A percentile compares a stretch with the other conserved stretches of the same genome.
Conservation (phyloP, 2,888 invertebrate species). For the Perizoma affinitatum region DNA sequence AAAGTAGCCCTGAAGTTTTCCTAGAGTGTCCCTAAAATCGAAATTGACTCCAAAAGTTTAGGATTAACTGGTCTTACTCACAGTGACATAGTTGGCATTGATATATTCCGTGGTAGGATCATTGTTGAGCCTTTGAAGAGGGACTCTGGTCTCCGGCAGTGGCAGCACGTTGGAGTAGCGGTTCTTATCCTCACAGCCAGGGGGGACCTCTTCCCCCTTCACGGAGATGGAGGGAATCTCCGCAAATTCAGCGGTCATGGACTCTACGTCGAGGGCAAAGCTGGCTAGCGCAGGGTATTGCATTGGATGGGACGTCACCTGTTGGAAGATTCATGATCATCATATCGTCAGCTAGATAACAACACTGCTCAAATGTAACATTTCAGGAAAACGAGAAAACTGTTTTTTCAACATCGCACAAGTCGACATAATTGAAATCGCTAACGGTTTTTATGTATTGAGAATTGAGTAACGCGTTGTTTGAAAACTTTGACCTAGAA, state of each 20-base stretch:
- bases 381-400: too few species aligned
- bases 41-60: background rate
- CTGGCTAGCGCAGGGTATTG: slow-evolving; percentile 91
- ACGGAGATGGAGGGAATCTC: slow-evolving; percentile 92
- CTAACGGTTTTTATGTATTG: too few species aligned
- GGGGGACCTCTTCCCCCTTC: slow-evolving; percentile 91
- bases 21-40: too few species aligned
- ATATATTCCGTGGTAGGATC: slow-evolving; percentile 94
- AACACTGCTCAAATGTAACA: too few species aligned
- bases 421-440: too few species aligned
- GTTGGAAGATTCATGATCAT: background rate
- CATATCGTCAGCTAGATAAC: too few species aligned
- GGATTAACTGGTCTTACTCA: slow-evolving; percentile 71
- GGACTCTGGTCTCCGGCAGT: slow-evolving; percentile 94
- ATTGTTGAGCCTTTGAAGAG: slow-evolving; percentile 87
- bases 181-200: slow-evolving; percentile 95
- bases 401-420: too few species aligned
- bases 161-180: slow-evolving; percentile 97
- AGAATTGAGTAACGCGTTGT: too few species aligned
- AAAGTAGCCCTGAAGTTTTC: too few species aligned
- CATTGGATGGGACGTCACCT: slow-evolving; percentile 88
- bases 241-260: slow-evolving; percentile 91
- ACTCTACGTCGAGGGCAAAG: slow-evolving; percentile 88
- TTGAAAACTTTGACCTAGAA: too few species aligned
- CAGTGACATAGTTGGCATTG: slow-evolving; percentile 96